Evolutionary conservation across 2,888 invertebrate species (phyloP), one percentile per base, ranked within the genome.

Genomic region (Halictus quadricinctus): DNA sequence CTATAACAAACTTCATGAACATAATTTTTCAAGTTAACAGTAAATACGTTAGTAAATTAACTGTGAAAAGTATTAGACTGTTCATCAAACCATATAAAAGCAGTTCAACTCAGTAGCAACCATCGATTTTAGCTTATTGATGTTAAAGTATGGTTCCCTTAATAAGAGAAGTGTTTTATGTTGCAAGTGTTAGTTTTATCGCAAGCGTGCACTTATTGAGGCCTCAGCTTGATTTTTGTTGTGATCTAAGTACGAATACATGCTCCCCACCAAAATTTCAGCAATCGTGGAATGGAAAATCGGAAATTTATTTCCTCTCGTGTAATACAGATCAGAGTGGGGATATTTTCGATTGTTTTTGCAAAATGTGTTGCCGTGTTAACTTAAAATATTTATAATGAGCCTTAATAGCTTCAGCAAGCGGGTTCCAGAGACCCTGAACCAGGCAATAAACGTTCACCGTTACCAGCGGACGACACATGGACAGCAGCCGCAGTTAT

Each of bases 401-500:
- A 66, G 18, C 36, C 66, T 66, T 66, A 66, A 36, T 66, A 66
- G 66, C 66, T 66, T 21, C 36, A 29, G 10, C 36, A 36, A 66
- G 66, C 66, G 36, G 36, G 66, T 36, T 36, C 36, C 66, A 36
- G 66, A 66, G 66, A 66, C 36, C 18, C 66, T 36, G 66, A 66
- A 66, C 72, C 46, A 43, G 72, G 46, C 43, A 72, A 48, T 72
- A 48, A 66, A 66, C 66, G 36, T 60, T 54, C 43, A 60, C 76
- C 64, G 29, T 43, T 60, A 21, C 76, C 76, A 43, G 41, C 76
- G 41, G n/a, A 36, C 66, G 66, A 66, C 66, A 66, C 66, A 66
- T 36, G 36, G 8, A 66, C 66, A 66, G 18, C 66, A 66, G 36
- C 36, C 66, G 36, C 36, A 66, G 66, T 66, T 66, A 66, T 66